Evolutionary conservation across 2,797 vertebrate species (phyloP), one percentile per base, ranked within the genome.

Genomic region (Centroberyx gerrardi): DNA sequence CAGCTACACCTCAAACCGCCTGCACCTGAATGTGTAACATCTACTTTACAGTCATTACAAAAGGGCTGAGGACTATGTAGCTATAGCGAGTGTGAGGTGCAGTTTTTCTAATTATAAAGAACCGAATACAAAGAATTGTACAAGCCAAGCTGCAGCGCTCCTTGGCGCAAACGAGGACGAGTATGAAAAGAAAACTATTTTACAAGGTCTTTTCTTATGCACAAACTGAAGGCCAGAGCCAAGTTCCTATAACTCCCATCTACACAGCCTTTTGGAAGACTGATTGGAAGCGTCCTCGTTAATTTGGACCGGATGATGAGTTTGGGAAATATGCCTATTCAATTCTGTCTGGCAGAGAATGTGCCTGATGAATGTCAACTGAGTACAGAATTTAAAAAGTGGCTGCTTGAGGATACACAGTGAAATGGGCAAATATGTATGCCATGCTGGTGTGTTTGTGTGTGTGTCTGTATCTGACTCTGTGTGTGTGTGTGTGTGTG

Each of bases 301-400:
- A 38, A 58, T 33, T 17, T 74, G 29, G 61, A 68, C 44, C 63
- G 58, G 13, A 38, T 60, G 38, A n/a, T 61, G 29, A 67, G 46
- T 72, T 73, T 62, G 31, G 14, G 15, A 59, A 27, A 28, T 1
- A 12, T 49, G 44, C 15, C 44, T 68, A 60, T 78, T 69, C 29
- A 67, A n/a, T 10, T 42, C 58, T 3, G 18, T 53, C 58, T 74
- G 31, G 46, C 42, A 68, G 59, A 74, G 64, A 38, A 62, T 78
- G 22, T 62, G 54, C 58, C 44, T 62, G 31, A 65, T 60, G 8
- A 61, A 8, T 17, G 69, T 51, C 22, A 61, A 8, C 1, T 59
- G 52, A 60, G 13, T 29, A n/a, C 49, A 60, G 51, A 69, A 44
- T 62, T 40, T 22, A 5, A 68, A 13, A 53, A 6, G 1, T 71